Evolutionary conservation across 1,140 invertebrate species (phyloP).

Genomic region (Diploscapter pachys): DNA sequence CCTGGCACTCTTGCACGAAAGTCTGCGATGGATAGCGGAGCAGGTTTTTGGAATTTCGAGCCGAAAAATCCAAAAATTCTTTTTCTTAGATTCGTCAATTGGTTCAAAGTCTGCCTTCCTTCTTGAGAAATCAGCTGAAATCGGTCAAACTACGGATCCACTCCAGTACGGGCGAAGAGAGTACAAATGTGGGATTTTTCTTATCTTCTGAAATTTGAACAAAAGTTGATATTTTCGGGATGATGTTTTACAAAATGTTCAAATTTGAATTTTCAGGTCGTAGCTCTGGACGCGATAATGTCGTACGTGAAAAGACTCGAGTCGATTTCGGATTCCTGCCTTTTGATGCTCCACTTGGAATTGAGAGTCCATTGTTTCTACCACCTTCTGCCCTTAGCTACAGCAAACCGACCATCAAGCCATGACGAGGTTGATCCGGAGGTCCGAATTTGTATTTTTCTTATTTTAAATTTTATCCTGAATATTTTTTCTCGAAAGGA

Average conservation of each 20-base stretch:
- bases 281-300: slow-evolving; percentile 54
- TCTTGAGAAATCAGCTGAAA: slow-evolving; percentile 13
- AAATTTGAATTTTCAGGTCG: slow-evolving; percentile 5
- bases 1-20: slow-evolving; percentile 83
- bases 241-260: not conserved
- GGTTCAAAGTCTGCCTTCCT: slow-evolving; percentile 13
- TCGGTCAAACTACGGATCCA: slow-evolving; percentile 42
- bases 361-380: slow-evolving; percentile 89
- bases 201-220: too few relatives aligned
- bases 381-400: slow-evolving; percentile 74
- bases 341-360: slow-evolving; percentile 85
- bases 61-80: not conserved
- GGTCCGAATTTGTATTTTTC: slow-evolving; percentile 60
- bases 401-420: slow-evolving; percentile 46
- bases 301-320: slow-evolving; percentile 76
- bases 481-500: not conserved
- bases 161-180: slow-evolving; percentile 25
- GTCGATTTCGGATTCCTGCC: slow-evolving; percentile 81
- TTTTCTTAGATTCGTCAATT: slow-evolving; percentile 20
- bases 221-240: not conserved
- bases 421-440: slow-evolving; percentile 76
- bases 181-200: slow-evolving; percentile 35
- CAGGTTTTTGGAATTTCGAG: slow-evolving; percentile 7
- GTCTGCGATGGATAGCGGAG: slow-evolving; percentile 69
- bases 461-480: not conserved